A percentile compares a stretch with the other conserved stretches of the same genome.
Conservation (phyloP, 2,888 invertebrate species). For the Hartigia nigra region DNA sequence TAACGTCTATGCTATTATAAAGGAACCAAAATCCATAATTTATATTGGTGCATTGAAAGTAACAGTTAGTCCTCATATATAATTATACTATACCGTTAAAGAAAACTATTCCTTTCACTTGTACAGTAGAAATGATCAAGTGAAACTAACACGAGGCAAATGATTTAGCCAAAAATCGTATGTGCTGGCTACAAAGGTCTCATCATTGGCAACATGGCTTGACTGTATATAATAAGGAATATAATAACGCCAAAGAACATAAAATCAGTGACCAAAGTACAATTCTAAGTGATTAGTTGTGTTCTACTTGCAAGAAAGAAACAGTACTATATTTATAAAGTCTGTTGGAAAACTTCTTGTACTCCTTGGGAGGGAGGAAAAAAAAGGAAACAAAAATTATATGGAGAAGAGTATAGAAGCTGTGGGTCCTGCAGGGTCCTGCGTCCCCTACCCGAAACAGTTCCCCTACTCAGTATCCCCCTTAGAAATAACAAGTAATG, state of each 20-base stretch:
- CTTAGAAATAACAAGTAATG: neutral
- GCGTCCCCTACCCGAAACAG: too few relatives aligned
- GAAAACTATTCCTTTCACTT: neutral
- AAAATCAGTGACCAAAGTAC: neutral
- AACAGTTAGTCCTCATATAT: neutral
- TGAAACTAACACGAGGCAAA: neutral
- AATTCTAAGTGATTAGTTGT: neutral
- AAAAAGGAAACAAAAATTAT: neutral
- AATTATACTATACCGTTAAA: neutral
- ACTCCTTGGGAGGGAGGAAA: neutral
- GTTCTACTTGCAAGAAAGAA: neutral
- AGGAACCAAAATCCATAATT: neutral
- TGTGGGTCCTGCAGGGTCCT: neutral
- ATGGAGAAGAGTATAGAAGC: neutral
- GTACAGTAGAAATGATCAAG: neutral
- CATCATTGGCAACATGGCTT: neutral
- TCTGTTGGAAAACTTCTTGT: neutral
- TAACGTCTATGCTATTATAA: neutral
- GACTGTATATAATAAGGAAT: neutral
- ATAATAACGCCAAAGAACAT: neutral
- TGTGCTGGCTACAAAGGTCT: neutral
- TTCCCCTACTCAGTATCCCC: neutral
- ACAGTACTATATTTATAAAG: neutral
- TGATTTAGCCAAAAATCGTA: neutral
- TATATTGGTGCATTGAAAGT: neutral